A percentile compares a stretch with the other conserved stretches of the same genome.
Evolutionary conservation across 1,140 invertebrate genomes (phyloP).

Genomic region (Sycobia sp.): DNA sequence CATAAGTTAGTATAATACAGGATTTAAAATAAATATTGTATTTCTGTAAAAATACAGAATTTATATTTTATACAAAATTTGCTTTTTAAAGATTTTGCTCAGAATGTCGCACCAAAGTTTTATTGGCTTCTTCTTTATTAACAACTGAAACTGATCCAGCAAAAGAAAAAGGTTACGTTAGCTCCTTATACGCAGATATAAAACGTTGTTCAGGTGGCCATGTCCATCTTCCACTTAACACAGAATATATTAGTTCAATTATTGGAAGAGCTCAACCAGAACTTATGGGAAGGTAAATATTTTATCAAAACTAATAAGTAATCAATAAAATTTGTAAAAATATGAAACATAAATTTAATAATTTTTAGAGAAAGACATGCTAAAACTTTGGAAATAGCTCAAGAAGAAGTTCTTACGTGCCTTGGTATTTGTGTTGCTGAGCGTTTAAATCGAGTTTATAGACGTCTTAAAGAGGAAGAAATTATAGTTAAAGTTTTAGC

Average conservation of each 20-base stretch:
- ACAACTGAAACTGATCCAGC: conserved; percentile 81
- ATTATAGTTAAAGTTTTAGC: conserved; percentile 89
- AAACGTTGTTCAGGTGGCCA: conserved; percentile 85
- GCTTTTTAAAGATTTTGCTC: conserved; percentile 75
- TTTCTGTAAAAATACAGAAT: not conserved
- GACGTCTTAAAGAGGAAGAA: conserved; percentile 86
- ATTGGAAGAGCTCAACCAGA: conserved; percentile 89
- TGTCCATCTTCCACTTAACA: conserved; percentile 83
- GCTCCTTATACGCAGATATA: conserved; percentile 83
- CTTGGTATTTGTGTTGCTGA: conserved; percentile 91
- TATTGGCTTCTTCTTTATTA: conserved; percentile 83
- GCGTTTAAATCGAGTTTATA: conserved; percentile 81
- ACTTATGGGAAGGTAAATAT: conserved; percentile 72
- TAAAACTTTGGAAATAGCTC: conserved; percentile 92
- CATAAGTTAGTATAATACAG: conserved; percentile 67
- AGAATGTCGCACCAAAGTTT: conserved; percentile 89
- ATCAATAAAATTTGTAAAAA: not conserved
- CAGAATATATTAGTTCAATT: conserved; percentile 85
- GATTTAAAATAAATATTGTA: not conserved
- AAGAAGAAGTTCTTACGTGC: conserved; percentile 93
- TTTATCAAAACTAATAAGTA: not conserved
- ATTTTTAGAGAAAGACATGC: conserved; percentile 83
- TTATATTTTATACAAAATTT: conserved; percentile 4
- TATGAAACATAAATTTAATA: conserved; percentile 13
- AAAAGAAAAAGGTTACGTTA: conserved; percentile 88